phyloP scores from a whole-genome alignment of 2,113 vertebrate genomes.

The Menura novaehollandiae region DNA sequence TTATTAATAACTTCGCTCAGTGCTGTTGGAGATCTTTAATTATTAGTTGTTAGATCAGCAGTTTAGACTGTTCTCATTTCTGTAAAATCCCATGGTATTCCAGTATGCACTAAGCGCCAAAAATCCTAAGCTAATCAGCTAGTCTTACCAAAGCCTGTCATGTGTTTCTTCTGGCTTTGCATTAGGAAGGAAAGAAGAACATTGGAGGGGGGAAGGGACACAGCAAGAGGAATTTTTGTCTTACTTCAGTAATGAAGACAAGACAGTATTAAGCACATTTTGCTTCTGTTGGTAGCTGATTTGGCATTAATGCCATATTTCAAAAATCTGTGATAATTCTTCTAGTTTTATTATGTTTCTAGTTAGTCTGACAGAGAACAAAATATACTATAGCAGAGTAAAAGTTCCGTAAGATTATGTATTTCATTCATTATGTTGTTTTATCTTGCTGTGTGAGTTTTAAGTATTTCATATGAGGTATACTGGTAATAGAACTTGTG shows the following conservation, averaged over 20 bases:
- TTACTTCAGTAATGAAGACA: neutral
- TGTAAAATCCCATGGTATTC: neutral
- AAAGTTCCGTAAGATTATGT: neutral
- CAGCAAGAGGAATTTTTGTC: neutral
- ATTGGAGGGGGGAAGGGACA: neutral
- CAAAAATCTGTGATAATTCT: neutral
- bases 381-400: neutral
- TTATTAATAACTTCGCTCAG: neutral
- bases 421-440: neutral
- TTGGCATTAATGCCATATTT: neutral
- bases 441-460: neutral
- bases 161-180: slow-evolving; percentile 47
- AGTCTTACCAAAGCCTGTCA: slow-evolving; percentile 22
- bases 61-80: neutral
- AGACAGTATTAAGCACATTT: neutral
- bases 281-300: neutral
- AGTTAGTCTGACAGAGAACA: neutral
- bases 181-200: neutral
- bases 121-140: slow-evolving; percentile 40
- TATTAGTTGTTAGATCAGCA: neutral
- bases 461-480: neutral
- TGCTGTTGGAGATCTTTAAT: neutral
- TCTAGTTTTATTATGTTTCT: neutral
- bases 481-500: neutral
- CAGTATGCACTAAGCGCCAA: neutral